phyloP scores from a whole-genome alignment of 2,888 invertebrate genomes.

The Seira ritae region DNA sequence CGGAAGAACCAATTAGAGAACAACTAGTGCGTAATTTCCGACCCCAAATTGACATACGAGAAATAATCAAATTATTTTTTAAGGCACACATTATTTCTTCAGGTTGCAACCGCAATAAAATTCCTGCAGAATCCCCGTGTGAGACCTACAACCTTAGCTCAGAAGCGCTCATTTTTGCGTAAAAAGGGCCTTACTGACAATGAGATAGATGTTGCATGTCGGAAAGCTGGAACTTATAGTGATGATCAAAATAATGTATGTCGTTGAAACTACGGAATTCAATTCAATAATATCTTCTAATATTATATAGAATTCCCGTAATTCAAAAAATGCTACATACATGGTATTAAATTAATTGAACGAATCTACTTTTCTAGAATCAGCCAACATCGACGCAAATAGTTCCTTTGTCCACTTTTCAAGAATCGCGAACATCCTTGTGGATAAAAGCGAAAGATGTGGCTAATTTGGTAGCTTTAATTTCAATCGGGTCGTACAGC shows the following conservation, averaged over 20 bases:
- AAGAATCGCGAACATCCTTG: slow-evolving; percentile 64
- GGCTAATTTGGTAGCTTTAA: slow-evolving; percentile 84
- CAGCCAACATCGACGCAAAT: slow-evolving; percentile 24
- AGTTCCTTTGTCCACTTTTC: slow-evolving; percentile 48
- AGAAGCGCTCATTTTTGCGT: slow-evolving; percentile 87
- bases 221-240: slow-evolving; percentile 78
- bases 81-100: slow-evolving; percentile 68
- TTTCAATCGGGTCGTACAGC: slow-evolving; percentile 87
- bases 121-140: slow-evolving; percentile 93
- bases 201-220: slow-evolving; percentile 86
- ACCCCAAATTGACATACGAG: too few relatives aligned
- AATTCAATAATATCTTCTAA: not conserved
- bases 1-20: slow-evolving; percentile 58
- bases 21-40: slow-evolving; percentile 59
- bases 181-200: slow-evolving; percentile 86
- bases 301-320: too few relatives aligned
- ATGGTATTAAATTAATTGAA: not conserved
- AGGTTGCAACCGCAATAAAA: slow-evolving; percentile 91
- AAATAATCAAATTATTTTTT: too few relatives aligned
- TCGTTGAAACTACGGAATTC: not conserved
- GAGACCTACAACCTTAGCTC: slow-evolving; percentile 83
- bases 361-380: slow-evolving; percentile 25
- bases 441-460: slow-evolving; percentile 79
- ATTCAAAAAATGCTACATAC: too few relatives aligned
- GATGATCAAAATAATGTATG: slow-evolving; percentile 64